These are phyloP conservation scores for Perca flavescens DNA, from an alignment of 2,113 vertebrate species.

Conservation along the genomic window DNA sequence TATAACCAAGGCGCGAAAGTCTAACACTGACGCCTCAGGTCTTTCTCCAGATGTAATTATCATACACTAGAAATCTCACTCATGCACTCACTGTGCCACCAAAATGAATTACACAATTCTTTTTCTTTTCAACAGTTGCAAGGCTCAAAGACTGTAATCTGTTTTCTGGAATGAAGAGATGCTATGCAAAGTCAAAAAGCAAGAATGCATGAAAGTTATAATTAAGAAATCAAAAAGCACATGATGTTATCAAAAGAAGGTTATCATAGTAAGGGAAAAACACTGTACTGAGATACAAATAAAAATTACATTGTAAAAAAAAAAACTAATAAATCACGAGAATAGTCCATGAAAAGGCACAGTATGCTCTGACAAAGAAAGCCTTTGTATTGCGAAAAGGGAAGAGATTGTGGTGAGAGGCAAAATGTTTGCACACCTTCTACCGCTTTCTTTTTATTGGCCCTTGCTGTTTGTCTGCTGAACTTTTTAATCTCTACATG, in stretches of 20 bases:
- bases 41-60: conserved; percentile 64
- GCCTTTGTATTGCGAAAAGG: neutral
- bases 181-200: conserved; percentile 32
- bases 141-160: conserved; percentile 51
- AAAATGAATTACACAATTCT: conserved; percentile 45
- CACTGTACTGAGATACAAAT: neutral
- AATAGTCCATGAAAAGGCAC: neutral
- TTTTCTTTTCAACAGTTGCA: conserved; percentile 39
- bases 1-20: conserved; percentile 45
- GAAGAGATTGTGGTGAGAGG: neutral
- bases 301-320: neutral
- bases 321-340: neutral
- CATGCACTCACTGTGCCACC: conserved; percentile 21
- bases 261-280: conserved; percentile 9
- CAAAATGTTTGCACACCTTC: neutral
- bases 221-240: conserved; percentile 45
- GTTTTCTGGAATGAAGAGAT: conserved; percentile 46
- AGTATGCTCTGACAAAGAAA: neutral
- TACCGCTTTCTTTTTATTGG: neutral
- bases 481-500: neutral
- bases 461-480: neutral
- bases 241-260: conserved; percentile 31
- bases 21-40: conserved; percentile 25
- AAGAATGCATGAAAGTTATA: conserved; percentile 46
- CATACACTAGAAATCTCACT: conserved; percentile 52